phyloP scores from a whole-genome alignment of 2,797 vertebrate genomes.

The Chelon labrosus region DNA sequence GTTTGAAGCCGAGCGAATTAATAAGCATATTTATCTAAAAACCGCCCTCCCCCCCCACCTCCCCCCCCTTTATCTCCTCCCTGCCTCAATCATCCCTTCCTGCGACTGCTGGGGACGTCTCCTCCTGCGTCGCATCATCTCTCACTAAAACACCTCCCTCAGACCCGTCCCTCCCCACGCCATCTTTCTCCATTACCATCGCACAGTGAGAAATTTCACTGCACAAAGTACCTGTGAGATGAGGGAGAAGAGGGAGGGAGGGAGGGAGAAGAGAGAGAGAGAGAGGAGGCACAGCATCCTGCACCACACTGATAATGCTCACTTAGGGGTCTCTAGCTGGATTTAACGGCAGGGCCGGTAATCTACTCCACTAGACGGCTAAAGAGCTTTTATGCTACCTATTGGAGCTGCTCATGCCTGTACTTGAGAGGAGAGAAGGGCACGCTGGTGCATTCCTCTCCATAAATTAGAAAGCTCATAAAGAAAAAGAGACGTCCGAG shows the following conservation, averaged over 20 bases:
- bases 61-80: slow-evolving; percentile 29
- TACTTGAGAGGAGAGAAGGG: slow-evolving; percentile 73
- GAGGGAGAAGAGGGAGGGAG: slow-evolving; percentile 23
- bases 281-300: slow-evolving; percentile 69
- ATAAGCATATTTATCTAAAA: slow-evolving; percentile 57
- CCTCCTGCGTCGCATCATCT: slow-evolving; percentile 56
- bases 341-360: slow-evolving; percentile 80
- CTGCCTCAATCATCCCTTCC: slow-evolving; percentile 50
- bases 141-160: slow-evolving; percentile 54
- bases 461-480: slow-evolving; percentile 80
- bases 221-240: slow-evolving; percentile 58
- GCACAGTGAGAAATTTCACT: slow-evolving; percentile 68
- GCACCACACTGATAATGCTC: slow-evolving; percentile 80
- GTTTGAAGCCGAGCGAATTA: slow-evolving; percentile 68
- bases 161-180: slow-evolving; percentile 40
- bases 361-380: slow-evolving; percentile 84
- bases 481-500: slow-evolving; percentile 56
- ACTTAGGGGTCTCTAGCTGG: slow-evolving; percentile 78
- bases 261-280: slow-evolving; percentile 22
- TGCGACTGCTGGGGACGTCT: slow-evolving; percentile 57
- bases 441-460: slow-evolving; percentile 78
- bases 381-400: slow-evolving; percentile 83
- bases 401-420: slow-evolving; percentile 76
- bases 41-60: slow-evolving; percentile 1
- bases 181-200: slow-evolving; percentile 71